Evolutionary conservation across 2,797 vertebrate species (phyloP), one percentile per base, ranked within the genome.

Genomic region (Paramormyrops hopkinsi): DNA sequence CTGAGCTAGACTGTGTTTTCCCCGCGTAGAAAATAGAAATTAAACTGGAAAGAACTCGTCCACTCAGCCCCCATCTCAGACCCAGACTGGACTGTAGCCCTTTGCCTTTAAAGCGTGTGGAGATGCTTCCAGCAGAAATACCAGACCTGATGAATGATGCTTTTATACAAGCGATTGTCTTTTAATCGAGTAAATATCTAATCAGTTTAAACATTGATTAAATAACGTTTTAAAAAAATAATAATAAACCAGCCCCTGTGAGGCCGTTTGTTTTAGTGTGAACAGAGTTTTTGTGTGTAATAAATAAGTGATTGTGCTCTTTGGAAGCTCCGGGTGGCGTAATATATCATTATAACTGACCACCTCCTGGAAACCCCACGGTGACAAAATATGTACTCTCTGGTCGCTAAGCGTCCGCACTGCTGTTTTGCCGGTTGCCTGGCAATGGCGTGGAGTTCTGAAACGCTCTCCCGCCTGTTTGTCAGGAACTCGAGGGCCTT

Each of bases 301-400:
- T 94, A 95, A 95, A 96, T 94, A 96, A 96, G 96, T 95, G 96
- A 95, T 95, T 96, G 95, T 96, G 93, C 92, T 92, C 90, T 92
- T 90, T 94, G 95, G 94, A 96, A 95, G 92, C 92, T 94, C 90
- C 92, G 93, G 94, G 91, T 92, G 92, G 92, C 93, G 90, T 94
- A 95, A 97, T 96, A 96, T 93, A 95, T 96, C 95, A 95, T 95
- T 95, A 92, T 95, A 94, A 94, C 95, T 95, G 94, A 95, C 95
- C 92, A 94, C 95, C 94, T 94, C 96, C 93, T 94, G 94, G 94
- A 95, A 96, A 96, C 95, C 93, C 93, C 94, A 94, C 94, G 95
- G 95, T 95, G 95, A 95, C 94, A 95, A 96, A 96, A 96, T 95
- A 96, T 96, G 95, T 96, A 96, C 96, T 95, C 95, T 94, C 92